Base-by-base conservation (phyloP, 2,888 invertebrate genomes). In the Pheosia tremula region DNA sequence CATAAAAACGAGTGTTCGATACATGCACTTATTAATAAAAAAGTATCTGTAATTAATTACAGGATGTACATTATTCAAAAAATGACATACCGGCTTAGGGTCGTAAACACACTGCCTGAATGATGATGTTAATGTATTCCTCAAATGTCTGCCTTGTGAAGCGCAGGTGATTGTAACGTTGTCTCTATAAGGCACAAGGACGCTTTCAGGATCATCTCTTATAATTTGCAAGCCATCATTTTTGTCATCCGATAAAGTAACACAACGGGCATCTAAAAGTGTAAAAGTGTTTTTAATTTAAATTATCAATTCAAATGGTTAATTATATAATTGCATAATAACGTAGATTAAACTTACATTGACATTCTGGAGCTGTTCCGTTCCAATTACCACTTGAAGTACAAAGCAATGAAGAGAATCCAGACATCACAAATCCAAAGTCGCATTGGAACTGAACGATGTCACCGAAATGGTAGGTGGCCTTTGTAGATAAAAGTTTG, bases 31-130 rank as follows among this genome's bases (percentile, higher is more conserved):
- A 24, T 24, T 24, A 24, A 24, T 24, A 24, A 24, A 24, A 24
- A 24, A 24, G 24, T 24, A 24, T 7, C 3, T 52, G 0, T 3
- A 36, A 13, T 52, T 52, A 36, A 36, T 13, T 24, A 11, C 5
- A 37, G 4, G 11, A 36, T 10, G 24, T 24, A 2, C 24, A 24
- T 24, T 24, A 52, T 52, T 59, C 57, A 38, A 45, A 61, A 43
- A 56, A 52, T 38, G 24, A 41, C 84, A 83, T 88, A 96, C 96
- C 50, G 97, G 96, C 88, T 97, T 97, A 0, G 98, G 98, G 89
- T 99, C 98, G 82, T 98, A 99, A 38, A 98, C 98, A 87, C 99
- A 99, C 85, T 99, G 98, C 66, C 99, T 96, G 87, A 98, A 98
- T 1, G 95, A 95, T 7, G 98, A 96, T 4, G 98, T 96, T 0